Evolutionary conservation across 2,888 invertebrate species (phyloP).

Genomic region (Enchytraeus crypticus): DNA sequence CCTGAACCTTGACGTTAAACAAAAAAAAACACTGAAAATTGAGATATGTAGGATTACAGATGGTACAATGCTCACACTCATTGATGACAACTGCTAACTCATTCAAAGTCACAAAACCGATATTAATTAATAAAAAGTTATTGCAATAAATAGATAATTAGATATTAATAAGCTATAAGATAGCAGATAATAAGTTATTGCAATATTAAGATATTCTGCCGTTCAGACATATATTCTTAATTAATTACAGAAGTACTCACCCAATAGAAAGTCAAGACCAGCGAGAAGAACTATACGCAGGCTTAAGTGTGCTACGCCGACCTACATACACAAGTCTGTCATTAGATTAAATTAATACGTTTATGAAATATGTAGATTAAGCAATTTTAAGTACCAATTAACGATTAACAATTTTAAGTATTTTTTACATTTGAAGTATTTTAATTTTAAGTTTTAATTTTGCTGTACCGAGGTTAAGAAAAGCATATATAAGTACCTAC

Average conservation of each 20-base stretch:
- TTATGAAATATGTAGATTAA: neutral
- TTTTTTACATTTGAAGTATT: no score
- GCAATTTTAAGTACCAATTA: no score
- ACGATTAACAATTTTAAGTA: no score
- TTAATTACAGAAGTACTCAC: slow-evolving; percentile 21
- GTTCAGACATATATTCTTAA: neutral
- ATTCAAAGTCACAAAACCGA: neutral
- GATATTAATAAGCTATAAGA: neutral
- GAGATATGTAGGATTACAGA: no score
- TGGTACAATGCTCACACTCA: no score
- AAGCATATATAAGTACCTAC: no score
- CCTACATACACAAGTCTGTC: slow-evolving; percentile 27
- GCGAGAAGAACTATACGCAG: slow-evolving; percentile 35
- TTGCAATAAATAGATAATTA: neutral
- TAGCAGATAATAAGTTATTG: neutral
- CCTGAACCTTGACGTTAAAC: no score
- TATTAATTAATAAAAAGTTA: neutral
- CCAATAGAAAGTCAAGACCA: slow-evolving; percentile 30
- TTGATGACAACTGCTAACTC: no score
- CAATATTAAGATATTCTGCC: neutral
- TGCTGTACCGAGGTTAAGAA: no score
- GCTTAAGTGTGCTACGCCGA: slow-evolving; percentile 44
- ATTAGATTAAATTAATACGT: neutral
- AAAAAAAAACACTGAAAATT: no score
- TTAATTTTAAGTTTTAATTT: no score